Base-by-base conservation (phyloP, 2,113 vertebrate genomes). In the Cygnus buccinator region DNA sequence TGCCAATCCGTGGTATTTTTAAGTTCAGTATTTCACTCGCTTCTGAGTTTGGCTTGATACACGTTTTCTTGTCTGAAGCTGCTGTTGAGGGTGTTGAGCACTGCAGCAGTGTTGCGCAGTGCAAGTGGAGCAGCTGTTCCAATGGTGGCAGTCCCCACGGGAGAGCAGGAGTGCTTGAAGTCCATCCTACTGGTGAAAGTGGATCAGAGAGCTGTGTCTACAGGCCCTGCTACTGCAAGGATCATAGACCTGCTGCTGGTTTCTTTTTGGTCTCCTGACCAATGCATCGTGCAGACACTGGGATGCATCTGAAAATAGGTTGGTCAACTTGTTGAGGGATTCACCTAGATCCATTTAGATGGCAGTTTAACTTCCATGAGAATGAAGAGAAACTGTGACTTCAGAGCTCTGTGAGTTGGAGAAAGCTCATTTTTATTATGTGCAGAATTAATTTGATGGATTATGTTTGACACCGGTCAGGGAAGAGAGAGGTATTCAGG, bases 361-460 rank as follows among this genome's bases (percentile, higher is more conserved):
- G 52, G 8, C 50, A 79, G 31, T 50, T n/a, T 46, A 19, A 74
- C 28, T 86, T 82, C 3, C 10, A 79, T 23, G 68, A 6, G 1
- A 59, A 63, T 84, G 71, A 67, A 68, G 63, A 73, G 57, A 90
- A 10, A 22, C 52, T 81, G 61, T 43, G 78, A 41, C 59, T 95
- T 84, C 1, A 55, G 87, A 95, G 57, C 61, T 84, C 87, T 94
- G 76, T 82, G 90, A 89, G 18, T n/a, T 91, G 43, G 52, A 86
- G 78, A 82, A 81, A 94, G 52, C 68, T 87, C 22, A 48, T 75
- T 91, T 94, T 94, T 70, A 76, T 68, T 76, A 63, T 84, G 23
- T 82, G 65, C 54, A 93, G 84, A 93, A 93, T 95, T 95, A 94
- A 90, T 95, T 91, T 95, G 96, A 92, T 87, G 87, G 95, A 94